phyloP scores from a whole-genome alignment of 2,888 invertebrate genomes.

The Perithous albicinctus region DNA sequence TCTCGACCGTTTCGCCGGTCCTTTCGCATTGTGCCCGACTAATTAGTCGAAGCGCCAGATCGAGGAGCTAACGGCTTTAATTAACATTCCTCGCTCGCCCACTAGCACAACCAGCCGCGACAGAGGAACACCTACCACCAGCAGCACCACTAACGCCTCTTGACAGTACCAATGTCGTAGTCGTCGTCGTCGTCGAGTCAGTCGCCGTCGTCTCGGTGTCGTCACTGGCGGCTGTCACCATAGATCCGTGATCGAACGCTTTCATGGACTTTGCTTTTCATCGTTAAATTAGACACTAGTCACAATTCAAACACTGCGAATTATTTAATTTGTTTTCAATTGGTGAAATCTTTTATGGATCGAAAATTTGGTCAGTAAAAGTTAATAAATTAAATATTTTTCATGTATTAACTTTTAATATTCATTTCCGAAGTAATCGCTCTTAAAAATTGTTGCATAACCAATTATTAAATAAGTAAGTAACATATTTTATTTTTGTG shows the following conservation, averaged over 20 bases:
- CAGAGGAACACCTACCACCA: constrained; percentile 43
- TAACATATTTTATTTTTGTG: no score
- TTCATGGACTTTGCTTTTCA: not conserved
- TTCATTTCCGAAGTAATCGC: no score
- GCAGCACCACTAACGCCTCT: constrained; percentile 49
- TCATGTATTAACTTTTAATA: no score
- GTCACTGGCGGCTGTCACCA: constrained; percentile 14
- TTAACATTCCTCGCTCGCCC: constrained; percentile 83
- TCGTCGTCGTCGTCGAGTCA: constrained; percentile 36
- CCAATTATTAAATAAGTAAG: no score
- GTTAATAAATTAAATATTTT: no score
- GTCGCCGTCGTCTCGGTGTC: constrained; percentile 22
- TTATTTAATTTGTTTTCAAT: not conserved
- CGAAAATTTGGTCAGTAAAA: no score
- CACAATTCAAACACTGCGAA: not conserved
- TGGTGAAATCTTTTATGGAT: not conserved
- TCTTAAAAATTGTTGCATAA: no score
- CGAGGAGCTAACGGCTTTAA: constrained; percentile 84
- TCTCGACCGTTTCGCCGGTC: constrained; percentile 72
- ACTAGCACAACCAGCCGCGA: constrained; percentile 69
- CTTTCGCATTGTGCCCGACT: constrained; percentile 82
- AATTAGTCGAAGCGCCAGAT: constrained; percentile 84
- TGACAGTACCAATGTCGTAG: constrained; percentile 37
- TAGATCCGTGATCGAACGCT: constrained; percentile 1
- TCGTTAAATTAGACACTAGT: not conserved